These are phyloP conservation scores for Oceanodroma leucorhoa DNA, from an alignment of 2,797 vertebrate species.

Conservation along the genomic window DNA sequence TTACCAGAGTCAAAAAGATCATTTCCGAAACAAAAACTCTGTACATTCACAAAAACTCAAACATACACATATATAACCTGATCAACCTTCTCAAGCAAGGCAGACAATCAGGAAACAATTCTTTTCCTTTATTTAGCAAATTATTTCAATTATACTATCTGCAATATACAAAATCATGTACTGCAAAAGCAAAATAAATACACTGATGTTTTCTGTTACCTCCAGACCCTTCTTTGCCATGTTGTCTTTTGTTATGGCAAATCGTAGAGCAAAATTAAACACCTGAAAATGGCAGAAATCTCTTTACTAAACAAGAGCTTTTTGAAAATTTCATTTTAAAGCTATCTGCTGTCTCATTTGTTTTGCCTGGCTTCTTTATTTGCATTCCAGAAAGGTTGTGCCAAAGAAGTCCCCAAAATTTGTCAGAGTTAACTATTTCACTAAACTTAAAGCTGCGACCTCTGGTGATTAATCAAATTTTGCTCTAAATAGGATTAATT, in stretches of 20 bases:
- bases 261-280: neutral
- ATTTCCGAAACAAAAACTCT: neutral
- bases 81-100: neutral
- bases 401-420: conserved; percentile 38
- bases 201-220: neutral
- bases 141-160: neutral
- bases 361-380: neutral
- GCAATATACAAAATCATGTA: neutral
- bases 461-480: conserved; percentile 77
- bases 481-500: conserved; percentile 80
- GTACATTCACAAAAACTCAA: neutral
- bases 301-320: neutral
- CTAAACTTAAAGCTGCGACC: conserved; percentile 67
- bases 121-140: neutral
- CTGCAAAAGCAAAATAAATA: neutral
- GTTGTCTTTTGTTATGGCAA: neutral
- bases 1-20: neutral
- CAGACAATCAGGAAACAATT: neutral
- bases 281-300: neutral
- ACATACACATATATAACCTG: neutral
- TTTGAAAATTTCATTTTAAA: neutral
- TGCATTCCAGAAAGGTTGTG: conserved; percentile 26
- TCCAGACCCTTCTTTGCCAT: neutral
- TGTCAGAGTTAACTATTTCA: conserved; percentile 61
- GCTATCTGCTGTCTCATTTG: neutral